Evolutionary conservation across 1,140 invertebrate species (phyloP).

Genomic region (Bombus vancouverensis): DNA sequence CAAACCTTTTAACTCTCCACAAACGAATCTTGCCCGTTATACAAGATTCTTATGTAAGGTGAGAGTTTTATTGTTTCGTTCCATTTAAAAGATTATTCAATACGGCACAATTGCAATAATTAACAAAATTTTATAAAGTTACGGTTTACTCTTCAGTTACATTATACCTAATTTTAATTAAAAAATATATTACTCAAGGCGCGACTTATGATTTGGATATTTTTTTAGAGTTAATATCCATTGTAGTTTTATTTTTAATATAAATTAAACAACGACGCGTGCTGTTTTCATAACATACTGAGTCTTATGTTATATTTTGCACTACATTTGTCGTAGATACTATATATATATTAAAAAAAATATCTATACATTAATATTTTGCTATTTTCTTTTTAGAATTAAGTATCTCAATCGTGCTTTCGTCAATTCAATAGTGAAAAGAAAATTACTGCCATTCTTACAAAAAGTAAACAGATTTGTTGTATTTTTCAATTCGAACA

Average conservation of each 20-base stretch:
- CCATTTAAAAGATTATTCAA: background rate
- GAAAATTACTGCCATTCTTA: background rate
- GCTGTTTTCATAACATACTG: background rate
- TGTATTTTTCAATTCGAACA: background rate
- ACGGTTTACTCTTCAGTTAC: background rate
- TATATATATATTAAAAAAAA: background rate
- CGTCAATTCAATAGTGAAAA: background rate
- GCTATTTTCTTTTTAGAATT: conserved; percentile 1
- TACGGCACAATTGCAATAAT: background rate
- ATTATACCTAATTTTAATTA: background rate
- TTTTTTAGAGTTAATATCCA: background rate
- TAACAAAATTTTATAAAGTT: background rate
- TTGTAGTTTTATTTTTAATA: background rate
- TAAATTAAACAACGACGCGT: background rate
- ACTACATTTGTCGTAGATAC: background rate
- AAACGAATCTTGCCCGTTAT: conserved; percentile 34
- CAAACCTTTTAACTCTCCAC: background rate
- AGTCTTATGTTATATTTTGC: background rate
- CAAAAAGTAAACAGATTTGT: background rate
- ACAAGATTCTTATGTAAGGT: conserved; percentile 9
- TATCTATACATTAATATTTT: background rate
- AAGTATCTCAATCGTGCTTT: background rate
- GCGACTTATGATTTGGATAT: background rate
- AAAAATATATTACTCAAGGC: background rate
- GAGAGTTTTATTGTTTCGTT: background rate